Conservation (phyloP, 2,888 invertebrate species). For the Polylopha cassiicola region DNA sequence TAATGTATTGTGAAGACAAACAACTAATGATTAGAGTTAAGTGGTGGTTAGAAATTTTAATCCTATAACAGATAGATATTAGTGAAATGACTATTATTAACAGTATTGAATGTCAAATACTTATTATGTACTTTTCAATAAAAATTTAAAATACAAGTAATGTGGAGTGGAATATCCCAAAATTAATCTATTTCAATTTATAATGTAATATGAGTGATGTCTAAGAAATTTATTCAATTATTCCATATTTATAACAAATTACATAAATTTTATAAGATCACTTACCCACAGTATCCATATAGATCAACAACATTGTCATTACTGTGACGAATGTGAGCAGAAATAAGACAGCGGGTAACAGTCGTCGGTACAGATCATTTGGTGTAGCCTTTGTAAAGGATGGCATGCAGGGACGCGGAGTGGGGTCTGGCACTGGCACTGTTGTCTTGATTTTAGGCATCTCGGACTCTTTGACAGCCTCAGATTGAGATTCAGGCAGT, state of each 20-base stretch:
- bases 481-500: conserved; percentile 21
- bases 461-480: conserved; percentile 21
- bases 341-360: conserved; percentile 84
- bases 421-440: conserved; percentile 29
- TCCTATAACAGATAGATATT: no score
- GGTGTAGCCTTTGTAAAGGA: conserved; percentile 60
- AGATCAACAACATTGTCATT: conserved; percentile 85
- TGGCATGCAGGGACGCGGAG: conserved; percentile 43
- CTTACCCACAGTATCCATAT: conserved; percentile 89
- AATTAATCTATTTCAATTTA: no score
- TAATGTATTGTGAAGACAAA: no score
- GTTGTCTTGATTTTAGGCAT: conserved; percentile 34
- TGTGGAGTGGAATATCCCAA: no score
- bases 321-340: conserved; percentile 88
- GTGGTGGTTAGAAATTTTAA: no score
- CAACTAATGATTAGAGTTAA: no score
- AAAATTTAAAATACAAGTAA: no score
- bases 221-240: no score
- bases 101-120: no score
- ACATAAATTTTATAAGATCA: conserved; percentile 13
- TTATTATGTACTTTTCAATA: no score
- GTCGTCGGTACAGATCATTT: conserved; percentile 64
- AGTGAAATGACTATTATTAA: no score
- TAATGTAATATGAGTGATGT: no score
- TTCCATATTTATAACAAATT: conserved; percentile 1